Conservation (phyloP, 2,888 invertebrate genomes). For the Brachylomia viminalis region DNA sequence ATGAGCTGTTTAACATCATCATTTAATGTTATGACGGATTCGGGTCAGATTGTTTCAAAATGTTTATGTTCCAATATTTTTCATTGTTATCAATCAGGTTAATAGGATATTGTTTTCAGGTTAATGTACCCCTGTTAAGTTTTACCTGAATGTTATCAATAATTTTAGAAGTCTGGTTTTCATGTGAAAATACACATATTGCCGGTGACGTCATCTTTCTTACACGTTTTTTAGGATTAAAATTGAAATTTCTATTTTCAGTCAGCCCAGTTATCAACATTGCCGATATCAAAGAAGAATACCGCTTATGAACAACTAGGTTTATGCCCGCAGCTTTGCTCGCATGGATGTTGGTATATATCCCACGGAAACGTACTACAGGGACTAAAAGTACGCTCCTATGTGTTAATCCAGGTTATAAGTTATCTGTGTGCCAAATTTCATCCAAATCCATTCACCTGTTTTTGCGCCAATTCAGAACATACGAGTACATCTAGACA, state of each 20-base stretch:
- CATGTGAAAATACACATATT: not conserved
- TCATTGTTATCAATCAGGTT: slow-evolving; percentile 47
- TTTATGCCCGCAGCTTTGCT: not conserved
- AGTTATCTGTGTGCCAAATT: not conserved
- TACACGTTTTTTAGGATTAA: not conserved
- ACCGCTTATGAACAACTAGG: not conserved
- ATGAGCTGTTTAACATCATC: slow-evolving; percentile 60
- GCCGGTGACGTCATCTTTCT: not conserved
- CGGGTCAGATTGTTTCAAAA: slow-evolving; percentile 55
- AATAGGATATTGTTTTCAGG: slow-evolving; percentile 38
- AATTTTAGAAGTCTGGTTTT: slow-evolving; percentile 1
- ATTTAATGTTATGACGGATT: slow-evolving; percentile 61
- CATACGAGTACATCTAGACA: no score
- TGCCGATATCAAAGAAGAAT: not conserved
- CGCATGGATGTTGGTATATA: not conserved
- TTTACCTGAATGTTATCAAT: slow-evolving; percentile 28
- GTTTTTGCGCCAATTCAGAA: not conserved
- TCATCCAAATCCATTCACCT: not conserved
- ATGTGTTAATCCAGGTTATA: not conserved
- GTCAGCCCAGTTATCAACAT: not conserved
- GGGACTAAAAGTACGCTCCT: no score
- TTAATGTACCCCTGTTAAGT: slow-evolving; percentile 16
- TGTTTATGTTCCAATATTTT: slow-evolving; percentile 53
- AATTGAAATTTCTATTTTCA: not conserved
- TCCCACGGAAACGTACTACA: not conserved